Conservation (phyloP, 1,140 invertebrate genomes). For the Pseudomyrmex cubaensis region DNA sequence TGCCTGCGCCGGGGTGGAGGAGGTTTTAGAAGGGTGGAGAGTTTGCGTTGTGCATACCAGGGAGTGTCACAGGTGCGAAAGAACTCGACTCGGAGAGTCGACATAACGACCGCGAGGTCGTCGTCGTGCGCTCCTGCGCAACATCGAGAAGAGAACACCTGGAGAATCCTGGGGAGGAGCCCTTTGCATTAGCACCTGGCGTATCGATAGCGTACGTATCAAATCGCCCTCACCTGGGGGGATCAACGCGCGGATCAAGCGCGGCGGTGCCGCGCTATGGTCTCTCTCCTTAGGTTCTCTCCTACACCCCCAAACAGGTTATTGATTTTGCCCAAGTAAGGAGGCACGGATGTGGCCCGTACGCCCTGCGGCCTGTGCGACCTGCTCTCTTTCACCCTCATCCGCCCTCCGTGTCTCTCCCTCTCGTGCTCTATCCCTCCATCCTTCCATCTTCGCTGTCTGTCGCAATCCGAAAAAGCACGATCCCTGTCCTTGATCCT, state of each 20-base stretch:
- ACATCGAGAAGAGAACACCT: conserved; percentile 8
- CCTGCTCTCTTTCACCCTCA: conserved; percentile 68
- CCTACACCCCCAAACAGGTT: conserved; percentile 82
- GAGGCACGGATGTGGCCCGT: conserved; percentile 77
- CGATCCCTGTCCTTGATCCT: conserved; percentile 59
- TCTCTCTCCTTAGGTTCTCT: conserved; percentile 80
- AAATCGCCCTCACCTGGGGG: conserved; percentile 42
- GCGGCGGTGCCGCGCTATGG: conserved; percentile 72
- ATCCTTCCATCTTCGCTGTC: conserved; percentile 14
- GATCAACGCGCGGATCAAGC: conserved; percentile 57
- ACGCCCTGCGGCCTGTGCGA: conserved; percentile 77
- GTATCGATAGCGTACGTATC: conserved; percentile 64
- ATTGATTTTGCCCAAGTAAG: conserved; percentile 83
- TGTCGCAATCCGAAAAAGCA: background rate
- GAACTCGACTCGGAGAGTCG: conserved; percentile 2
- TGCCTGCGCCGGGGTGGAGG: background rate
- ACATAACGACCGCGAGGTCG: background rate
- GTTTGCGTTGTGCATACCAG: conserved; percentile 8
- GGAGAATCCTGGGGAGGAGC: conserved; percentile 42
- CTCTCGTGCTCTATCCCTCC: conserved; percentile 21
- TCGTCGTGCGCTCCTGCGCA: conserved; percentile 42
- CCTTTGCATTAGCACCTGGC: conserved; percentile 60
- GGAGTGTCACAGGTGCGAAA: conserved; percentile 55
- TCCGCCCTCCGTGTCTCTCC: conserved; percentile 18
- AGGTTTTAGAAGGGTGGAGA: conserved; percentile 14